These are phyloP conservation scores for Oikopleura albicans DNA, from an alignment of 23 tunicate species.

Conservation along the genomic window DNA sequence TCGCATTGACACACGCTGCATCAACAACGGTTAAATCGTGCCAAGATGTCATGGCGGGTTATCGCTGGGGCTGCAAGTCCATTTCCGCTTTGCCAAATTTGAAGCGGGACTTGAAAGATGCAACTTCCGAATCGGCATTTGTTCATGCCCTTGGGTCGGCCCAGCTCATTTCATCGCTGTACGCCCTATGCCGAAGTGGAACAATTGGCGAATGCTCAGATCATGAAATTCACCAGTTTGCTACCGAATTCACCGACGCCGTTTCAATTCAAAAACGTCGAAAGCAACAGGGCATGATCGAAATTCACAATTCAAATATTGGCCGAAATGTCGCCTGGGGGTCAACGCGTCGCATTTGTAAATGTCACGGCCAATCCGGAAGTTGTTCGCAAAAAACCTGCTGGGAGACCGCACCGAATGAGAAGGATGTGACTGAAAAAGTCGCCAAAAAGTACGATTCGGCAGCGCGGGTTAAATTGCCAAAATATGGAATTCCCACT, in stretches of 20 bases:
- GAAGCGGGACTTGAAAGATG: neutral
- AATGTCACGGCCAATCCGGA: conserved; percentile 16
- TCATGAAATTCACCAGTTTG: neutral
- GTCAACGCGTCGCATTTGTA: neutral
- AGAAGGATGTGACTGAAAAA: neutral
- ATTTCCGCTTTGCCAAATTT: neutral
- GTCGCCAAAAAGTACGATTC: neutral
- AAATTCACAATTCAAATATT: neutral
- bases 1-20: neutral
- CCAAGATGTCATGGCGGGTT: neutral
- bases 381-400: conserved; percentile 15
- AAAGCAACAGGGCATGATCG: neutral
- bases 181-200: neutral
- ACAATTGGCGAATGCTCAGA: neutral
- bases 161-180: neutral
- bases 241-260: neutral
- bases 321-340: neutral
- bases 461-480: neutral
- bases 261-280: neutral
- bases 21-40: neutral
- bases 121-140: neutral
- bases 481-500: neutral
- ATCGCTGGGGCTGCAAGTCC: neutral
- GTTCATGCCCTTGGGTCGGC: neutral
- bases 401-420: neutral